Base-by-base conservation (phyloP, 2,113 vertebrate species). In the Xenus cinereus region DNA sequence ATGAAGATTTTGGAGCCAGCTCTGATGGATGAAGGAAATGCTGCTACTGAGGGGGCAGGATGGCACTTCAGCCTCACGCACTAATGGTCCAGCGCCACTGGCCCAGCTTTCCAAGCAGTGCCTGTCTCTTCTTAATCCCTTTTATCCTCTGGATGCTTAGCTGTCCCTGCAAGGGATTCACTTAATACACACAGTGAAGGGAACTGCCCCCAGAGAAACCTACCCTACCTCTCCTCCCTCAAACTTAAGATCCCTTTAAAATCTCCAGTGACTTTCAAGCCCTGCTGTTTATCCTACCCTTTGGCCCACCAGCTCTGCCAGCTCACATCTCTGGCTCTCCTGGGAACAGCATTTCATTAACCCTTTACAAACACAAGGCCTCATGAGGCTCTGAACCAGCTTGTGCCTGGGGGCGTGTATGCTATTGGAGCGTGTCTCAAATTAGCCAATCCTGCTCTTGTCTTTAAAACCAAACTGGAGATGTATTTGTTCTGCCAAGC, bases 401-500 rank as follows among this genome's bases (percentile, higher is more conserved):
- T 64, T 48, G 87, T 91, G 93, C 95, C 91, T 12, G 80, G 84
- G 84, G 76, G 62, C 43, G 56, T n/a, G 51, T 28, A 14, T 7
- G 86, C 89, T 67, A 5, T 6, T 15, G 84, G 77, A 81, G 81
- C 28, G 2, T 32, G 71, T n/a, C 90, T 91, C 67, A 5, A 37
- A 76, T 76, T 3, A 93, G 41, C 89, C 96, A 89, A 27, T 93
- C 71, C 87, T 14, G 37, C 71, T 92, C 87, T 85, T 71, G 45
- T 62, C 93, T 94, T n/a, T 45, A 87, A 84, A 59, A 80, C 37
- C 84, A 43, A 90, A n/a, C 67, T 19, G 6, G 50, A 60, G 75
- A 82, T 54, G 81, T 85, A 54, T 96, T 95, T 93, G 95, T 94
- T 93, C 95, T 96, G 95, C 96, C 96, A 94, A 95, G 93, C 78